Percentiles rank a stretch among this genome's conserved stretches.
phyloP scores from a whole-genome alignment of 2,113 vertebrate genomes.

The Rhinichthys klamathensis region DNA sequence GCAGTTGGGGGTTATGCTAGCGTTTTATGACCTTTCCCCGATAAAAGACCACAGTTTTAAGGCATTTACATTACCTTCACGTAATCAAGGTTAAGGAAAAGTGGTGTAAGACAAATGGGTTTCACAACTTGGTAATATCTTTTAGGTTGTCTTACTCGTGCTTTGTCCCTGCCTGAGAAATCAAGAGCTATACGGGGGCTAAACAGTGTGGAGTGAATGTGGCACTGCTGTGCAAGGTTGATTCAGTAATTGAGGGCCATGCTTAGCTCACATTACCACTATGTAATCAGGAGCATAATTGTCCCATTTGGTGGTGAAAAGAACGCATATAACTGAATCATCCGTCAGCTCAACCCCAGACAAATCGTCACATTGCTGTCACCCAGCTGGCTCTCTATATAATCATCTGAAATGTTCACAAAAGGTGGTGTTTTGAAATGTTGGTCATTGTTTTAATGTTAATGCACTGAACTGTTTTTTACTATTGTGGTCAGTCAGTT shows the following conservation, averaged over 20 bases:
- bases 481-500: slow-evolving; percentile 13
- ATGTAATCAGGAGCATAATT: slow-evolving; percentile 61
- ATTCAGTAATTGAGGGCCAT: slow-evolving; percentile 65
- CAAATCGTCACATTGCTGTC: slow-evolving; percentile 7
- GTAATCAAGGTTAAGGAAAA: neutral
- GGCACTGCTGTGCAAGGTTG: slow-evolving; percentile 54
- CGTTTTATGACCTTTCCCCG: neutral
- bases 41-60: neutral
- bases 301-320: slow-evolving; percentile 55
- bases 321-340: slow-evolving; percentile 42
- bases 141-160: neutral
- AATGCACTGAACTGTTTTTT: slow-evolving; percentile 18
- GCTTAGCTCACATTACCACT: slow-evolving; percentile 62
- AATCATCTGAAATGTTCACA: slow-evolving; percentile 1
- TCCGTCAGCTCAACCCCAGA: slow-evolving; percentile 15
- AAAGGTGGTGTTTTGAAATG: neutral
- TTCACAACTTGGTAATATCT: slow-evolving; percentile 20
- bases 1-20: neutral
- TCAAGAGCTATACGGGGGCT: neutral
- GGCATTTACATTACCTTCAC: neutral
- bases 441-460: neutral
- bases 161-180: slow-evolving; percentile 7
- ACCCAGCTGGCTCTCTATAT: neutral
- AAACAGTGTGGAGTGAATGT: slow-evolving; percentile 8
- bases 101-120: neutral